phyloP scores from a whole-genome alignment of 2,113 vertebrate species.

The Athene noctua region DNA sequence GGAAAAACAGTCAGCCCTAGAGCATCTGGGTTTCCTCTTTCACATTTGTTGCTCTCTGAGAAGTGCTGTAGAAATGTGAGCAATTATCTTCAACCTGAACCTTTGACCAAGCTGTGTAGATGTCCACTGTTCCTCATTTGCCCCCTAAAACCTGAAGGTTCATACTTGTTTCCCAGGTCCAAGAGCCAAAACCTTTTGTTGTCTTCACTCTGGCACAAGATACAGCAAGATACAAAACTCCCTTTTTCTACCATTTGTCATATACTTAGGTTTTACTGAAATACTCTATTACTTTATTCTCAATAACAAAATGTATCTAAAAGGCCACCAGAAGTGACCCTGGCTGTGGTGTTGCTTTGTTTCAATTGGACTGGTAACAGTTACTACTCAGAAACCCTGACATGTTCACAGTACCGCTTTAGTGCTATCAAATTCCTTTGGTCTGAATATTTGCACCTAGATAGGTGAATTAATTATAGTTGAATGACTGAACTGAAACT shows the following conservation, averaged over 20 bases:
- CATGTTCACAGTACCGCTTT: not conserved
- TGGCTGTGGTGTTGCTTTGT: not conserved
- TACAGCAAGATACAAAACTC: not conserved
- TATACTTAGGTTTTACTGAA: not conserved
- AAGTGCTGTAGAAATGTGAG: not conserved
- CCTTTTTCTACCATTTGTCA: not conserved
- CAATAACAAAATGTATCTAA: not conserved
- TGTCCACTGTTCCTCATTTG: not conserved
- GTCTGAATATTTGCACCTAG: not conserved
- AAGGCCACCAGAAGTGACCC: not conserved
- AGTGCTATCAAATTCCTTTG: not conserved
- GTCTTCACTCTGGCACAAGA: not conserved
- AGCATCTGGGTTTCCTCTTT: not conserved
- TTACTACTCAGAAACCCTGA: not conserved
- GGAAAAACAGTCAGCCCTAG: not conserved
- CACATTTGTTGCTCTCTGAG: not conserved
- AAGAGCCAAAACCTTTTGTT: not conserved
- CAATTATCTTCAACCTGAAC: not conserved
- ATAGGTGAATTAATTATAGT: not conserved
- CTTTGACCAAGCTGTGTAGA: not conserved
- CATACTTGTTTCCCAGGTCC: not conserved
- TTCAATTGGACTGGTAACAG: not conserved
- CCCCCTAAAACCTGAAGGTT: not conserved
- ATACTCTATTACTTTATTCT: not conserved
- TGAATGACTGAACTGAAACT: not conserved